Evolutionary conservation across 2,888 invertebrate genomes (phyloP).

Genomic region (Parnassius apollo): DNA sequence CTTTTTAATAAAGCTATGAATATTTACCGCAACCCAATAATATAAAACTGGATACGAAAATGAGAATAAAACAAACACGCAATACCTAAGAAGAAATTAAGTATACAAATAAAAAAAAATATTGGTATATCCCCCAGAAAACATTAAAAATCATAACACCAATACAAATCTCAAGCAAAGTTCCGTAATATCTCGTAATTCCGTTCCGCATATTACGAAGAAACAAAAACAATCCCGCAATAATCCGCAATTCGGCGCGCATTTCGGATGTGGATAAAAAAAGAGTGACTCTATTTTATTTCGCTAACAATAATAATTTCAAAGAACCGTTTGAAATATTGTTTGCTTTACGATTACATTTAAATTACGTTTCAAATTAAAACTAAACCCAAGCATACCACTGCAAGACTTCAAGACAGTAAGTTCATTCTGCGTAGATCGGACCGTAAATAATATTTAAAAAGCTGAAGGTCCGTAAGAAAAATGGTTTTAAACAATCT

Average conservation of each 20-base stretch:
- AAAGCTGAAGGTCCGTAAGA: too few relatives aligned
- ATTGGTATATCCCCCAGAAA: neutral
- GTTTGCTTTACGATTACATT: neutral
- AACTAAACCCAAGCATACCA: too few relatives aligned
- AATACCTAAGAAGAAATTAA: neutral
- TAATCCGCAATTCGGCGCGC: conserved; percentile 21
- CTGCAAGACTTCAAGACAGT: too few relatives aligned
- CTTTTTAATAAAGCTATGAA: too few relatives aligned
- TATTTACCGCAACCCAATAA: too few relatives aligned
- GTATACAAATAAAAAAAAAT: neutral
- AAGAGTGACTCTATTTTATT: conserved; percentile 15
- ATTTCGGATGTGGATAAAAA: conserved; percentile 8
- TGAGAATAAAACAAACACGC: neutral
- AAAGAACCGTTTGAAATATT: conserved; percentile 4
- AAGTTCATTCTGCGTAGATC: too few relatives aligned
- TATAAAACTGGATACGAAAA: too few relatives aligned
- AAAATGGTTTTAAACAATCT: too few relatives aligned
- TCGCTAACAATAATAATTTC: conserved; percentile 9
- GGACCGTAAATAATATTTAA: too few relatives aligned
- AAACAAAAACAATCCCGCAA: conserved; percentile 26
- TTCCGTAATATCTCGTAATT: conserved; percentile 21
- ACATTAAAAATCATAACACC: conserved; percentile 15
- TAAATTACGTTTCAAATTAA: too few relatives aligned
- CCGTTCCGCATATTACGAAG: conserved; percentile 25
- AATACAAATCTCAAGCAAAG: conserved; percentile 6